Conservation (phyloP, 2,888 invertebrate species). For the Caenorhabditis sulstoni region DNA sequence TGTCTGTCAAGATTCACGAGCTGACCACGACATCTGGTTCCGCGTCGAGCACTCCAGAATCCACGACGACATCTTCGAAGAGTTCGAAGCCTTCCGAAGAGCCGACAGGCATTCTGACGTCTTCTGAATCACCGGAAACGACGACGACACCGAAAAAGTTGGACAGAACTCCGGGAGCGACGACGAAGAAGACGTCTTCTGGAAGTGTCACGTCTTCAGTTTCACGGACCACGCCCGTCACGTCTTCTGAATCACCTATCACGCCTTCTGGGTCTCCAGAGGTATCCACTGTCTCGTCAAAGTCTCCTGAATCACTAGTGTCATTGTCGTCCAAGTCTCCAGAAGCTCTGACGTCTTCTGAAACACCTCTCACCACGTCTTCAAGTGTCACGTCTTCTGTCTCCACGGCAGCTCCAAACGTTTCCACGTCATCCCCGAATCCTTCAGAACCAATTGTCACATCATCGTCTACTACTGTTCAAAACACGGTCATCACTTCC, state of each 20-base stretch:
- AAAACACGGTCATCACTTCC: conserved; percentile 18
- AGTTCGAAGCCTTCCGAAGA: neutral
- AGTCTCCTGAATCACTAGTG: neutral
- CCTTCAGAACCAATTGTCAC: conserved; percentile 13
- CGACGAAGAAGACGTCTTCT: neutral
- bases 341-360: conserved; percentile 3
- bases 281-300: neutral
- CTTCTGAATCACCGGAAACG: neutral
- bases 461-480: too few relatives aligned
- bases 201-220: neutral
- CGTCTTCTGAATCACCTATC: neutral
- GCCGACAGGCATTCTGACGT: neutral
- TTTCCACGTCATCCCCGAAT: neutral
- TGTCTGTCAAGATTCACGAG: conserved; percentile 39
- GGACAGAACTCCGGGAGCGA: conserved; percentile 2
- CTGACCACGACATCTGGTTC: conserved; percentile 20
- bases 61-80: neutral
- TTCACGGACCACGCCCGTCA: too few relatives aligned
- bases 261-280: conserved; percentile 2
- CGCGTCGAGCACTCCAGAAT: conserved; percentile 7
- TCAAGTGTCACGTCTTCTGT: conserved; percentile 3
- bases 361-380: conserved; percentile 4
- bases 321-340: conserved; percentile 8
- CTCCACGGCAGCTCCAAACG: conserved; percentile 9
- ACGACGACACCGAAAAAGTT: conserved; percentile 2